phyloP scores from a whole-genome alignment of 2,888 invertebrate species.

The Brachycybe producta region DNA sequence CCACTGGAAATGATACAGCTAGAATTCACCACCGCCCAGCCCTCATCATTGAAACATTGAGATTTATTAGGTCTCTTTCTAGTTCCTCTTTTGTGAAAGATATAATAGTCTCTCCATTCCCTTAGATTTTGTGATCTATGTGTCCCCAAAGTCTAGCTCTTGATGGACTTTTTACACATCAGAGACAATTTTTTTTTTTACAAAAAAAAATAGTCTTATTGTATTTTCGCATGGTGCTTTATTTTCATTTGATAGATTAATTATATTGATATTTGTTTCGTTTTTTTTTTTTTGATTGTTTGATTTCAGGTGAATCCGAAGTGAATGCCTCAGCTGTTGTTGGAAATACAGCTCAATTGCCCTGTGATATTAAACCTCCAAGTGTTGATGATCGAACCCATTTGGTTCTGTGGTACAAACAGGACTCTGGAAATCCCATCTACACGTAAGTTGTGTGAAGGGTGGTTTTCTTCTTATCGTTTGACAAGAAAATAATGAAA shows the following conservation, averaged over 20 bases:
- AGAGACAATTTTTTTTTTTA: no score
- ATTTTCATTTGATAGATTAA: slow-evolving; percentile 2
- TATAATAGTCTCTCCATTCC: no score
- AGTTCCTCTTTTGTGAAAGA: no score
- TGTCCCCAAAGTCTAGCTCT: no score
- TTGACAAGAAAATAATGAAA: not conserved
- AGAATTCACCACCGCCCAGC: no score
- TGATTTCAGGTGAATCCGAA: slow-evolving; percentile 17
- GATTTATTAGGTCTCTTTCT: no score
- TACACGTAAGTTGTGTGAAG: slow-evolving; percentile 79
- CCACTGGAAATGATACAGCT: no score
- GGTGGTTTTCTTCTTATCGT: not conserved
- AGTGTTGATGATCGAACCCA: slow-evolving; percentile 61
- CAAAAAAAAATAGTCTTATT: no score
- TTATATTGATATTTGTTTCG: not conserved
- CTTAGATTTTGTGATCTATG: no score
- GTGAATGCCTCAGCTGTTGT: slow-evolving; percentile 25
- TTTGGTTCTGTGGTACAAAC: slow-evolving; percentile 77
- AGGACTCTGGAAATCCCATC: slow-evolving; percentile 76
- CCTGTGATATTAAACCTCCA: slow-evolving; percentile 74
- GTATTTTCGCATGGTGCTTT: no score
- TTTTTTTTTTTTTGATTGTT: not conserved
- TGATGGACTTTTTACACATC: no score
- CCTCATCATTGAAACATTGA: no score
- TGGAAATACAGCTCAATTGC: slow-evolving; percentile 51